These are phyloP conservation scores for Betta splendens DNA, from an alignment of 2,797 vertebrate genomes.

Conservation along the genomic window DNA sequence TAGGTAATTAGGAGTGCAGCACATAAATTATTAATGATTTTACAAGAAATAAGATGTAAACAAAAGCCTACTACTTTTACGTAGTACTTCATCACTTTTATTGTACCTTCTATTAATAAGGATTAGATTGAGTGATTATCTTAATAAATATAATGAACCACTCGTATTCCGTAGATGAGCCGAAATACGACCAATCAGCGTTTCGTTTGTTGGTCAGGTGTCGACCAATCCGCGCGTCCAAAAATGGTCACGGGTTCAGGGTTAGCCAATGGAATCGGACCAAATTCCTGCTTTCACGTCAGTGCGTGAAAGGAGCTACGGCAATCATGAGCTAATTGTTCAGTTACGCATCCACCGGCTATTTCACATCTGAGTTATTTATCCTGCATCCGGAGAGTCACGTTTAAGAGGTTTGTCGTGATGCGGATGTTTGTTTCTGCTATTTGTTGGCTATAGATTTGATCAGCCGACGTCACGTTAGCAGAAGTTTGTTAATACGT, in stretches of 20 bases:
- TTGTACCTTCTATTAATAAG: too few species aligned
- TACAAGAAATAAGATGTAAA: too few species aligned
- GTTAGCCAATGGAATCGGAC: slow-evolving; percentile 44
- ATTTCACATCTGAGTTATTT: not conserved
- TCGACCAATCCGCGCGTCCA: slow-evolving; percentile 42
- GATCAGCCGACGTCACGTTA: not conserved
- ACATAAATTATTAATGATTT: too few species aligned
- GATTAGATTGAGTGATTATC: too few species aligned
- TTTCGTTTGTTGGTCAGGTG: fast-evolving
- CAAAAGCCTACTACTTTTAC: too few species aligned
- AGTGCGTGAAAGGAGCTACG: not conserved
- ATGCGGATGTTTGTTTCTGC: fast-evolving
- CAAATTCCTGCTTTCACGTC: not conserved
- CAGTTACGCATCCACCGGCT: too few species aligned
- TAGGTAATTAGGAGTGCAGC: too few species aligned
- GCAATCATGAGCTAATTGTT: slow-evolving; percentile 39
- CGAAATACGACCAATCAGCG: slow-evolving; percentile 37
- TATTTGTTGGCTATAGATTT: not conserved
- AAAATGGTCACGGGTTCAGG: not conserved
- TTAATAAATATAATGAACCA: too few species aligned
- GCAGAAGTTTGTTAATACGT: not conserved
- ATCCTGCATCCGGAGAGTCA: not conserved
- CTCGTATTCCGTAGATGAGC: not conserved
- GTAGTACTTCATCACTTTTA: too few species aligned
- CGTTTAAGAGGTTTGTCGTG: slow-evolving; percentile 46